A percentile compares a stretch with the other conserved stretches of the same genome.
These are phyloP conservation scores for Chauna torquata DNA, from an alignment of 2,113 vertebrate genomes.

Conservation along the genomic window DNA sequence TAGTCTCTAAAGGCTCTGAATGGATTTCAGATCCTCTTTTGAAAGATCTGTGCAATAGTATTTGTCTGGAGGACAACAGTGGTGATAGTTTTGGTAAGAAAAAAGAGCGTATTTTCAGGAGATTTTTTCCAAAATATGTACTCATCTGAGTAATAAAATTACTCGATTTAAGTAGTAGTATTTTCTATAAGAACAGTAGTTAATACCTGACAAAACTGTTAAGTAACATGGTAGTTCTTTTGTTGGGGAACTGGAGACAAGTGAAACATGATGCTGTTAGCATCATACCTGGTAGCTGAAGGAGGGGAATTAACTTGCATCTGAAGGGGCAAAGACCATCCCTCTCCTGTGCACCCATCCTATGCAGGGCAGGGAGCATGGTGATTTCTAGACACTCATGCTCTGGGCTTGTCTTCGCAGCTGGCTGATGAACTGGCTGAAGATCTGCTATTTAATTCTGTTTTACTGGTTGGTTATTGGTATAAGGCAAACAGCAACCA, in stretches of 20 bases:
- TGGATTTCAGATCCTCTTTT: background rate
- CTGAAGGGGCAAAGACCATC: background rate
- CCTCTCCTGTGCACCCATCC: background rate
- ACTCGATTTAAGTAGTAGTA: background rate
- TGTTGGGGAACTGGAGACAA: background rate
- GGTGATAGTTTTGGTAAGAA: background rate
- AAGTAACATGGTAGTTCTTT: background rate
- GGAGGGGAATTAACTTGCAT: background rate
- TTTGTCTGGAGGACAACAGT: background rate
- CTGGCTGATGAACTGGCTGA: background rate
- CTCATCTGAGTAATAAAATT: background rate
- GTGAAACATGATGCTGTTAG: background rate
- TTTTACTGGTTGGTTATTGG: background rate
- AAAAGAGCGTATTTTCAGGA: background rate
- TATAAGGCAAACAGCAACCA: background rate
- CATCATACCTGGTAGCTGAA: background rate
- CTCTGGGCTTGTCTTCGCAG: background rate
- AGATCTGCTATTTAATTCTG: background rate
- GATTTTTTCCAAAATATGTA: background rate
- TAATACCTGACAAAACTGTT: background rate
- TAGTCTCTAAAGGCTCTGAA: background rate
- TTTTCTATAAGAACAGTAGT: background rate
- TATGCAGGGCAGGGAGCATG: background rate
- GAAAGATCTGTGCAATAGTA: background rate
- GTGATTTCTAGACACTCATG: background rate